Conservation (phyloP, 2,113 vertebrate species). For the Isichthys henryi region DNA sequence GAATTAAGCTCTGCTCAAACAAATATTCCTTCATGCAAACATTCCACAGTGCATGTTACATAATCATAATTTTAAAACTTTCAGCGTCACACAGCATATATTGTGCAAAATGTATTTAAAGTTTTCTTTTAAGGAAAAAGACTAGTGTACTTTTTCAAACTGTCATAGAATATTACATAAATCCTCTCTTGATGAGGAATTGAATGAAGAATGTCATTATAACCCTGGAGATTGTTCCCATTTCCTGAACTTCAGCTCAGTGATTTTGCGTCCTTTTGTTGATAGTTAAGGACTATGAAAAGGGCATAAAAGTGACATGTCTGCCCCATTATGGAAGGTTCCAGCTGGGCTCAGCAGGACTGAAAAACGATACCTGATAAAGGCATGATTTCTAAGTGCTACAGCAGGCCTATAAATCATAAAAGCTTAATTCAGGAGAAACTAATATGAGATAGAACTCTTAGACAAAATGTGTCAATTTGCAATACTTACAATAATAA, state of each 20-base stretch:
- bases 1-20: not conserved
- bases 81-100: not conserved
- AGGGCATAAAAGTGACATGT: not conserved
- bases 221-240: not conserved
- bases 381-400: not conserved
- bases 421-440: not conserved
- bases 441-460: not conserved
- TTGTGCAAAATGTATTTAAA: not conserved
- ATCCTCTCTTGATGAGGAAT: not conserved
- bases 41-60: not conserved
- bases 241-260: not conserved
- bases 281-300: not conserved
- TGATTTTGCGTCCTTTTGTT: not conserved
- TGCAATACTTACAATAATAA: not conserved
- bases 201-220: not conserved
- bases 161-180: not conserved
- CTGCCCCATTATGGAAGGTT: not conserved
- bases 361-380: not conserved
- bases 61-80: not conserved
- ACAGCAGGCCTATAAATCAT: not conserved
- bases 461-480: not conserved
- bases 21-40: not conserved
- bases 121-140: not conserved
- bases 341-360: not conserved
- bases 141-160: not conserved